Evolutionary conservation across 2,888 invertebrate species (phyloP), one percentile per base, ranked within the genome.

Genomic region (Tenthredo scrophulariae): DNA sequence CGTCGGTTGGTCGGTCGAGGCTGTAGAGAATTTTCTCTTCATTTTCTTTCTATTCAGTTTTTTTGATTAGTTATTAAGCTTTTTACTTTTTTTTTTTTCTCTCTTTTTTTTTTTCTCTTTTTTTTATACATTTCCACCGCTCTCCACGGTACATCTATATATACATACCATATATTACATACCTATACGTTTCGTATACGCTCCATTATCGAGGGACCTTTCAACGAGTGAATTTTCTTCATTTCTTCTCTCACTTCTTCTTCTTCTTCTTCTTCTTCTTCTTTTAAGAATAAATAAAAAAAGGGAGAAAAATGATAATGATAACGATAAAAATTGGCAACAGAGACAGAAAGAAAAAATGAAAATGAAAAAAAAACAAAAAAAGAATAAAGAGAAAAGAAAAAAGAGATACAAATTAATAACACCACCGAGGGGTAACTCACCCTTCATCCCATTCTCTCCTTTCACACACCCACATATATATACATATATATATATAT

Each of bases 21-120:
- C 58, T 62, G 80, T 80, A 22, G 80, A 62, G 80, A 62, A 80
- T 40, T 62, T 80, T 62, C 40, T 77, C 62, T 80, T 7, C 80
- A 62, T 80, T 80, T 80, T 80, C 58, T 80, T 80, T 80, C 80
- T 80, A 80, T 80, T 80, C 80, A 80, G 58, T 80, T 80, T 80
- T 62, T 50, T 77, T 77, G 26, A 50, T 50, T 77, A 26, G 46
- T 77, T 77, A 50, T 50, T 77, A 77, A 77, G 46, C 54, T 77
- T 54, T 77, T 62, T 80, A 22, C 40, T n/a, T 29, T 26, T 40
- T 15, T 58, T 58, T 58, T 22, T 29, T 54, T 75, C 22, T 18
- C 33, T 75, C 18, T 22, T 22, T 74, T 33, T 74, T 22, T 43
- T 6, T 22, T 9, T 6, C 43, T 7, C 22, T 7, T 29, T 43